Conservation (phyloP, 37 sponge, comb jelly and placozoan species). For the Agelas oroides region DNA sequence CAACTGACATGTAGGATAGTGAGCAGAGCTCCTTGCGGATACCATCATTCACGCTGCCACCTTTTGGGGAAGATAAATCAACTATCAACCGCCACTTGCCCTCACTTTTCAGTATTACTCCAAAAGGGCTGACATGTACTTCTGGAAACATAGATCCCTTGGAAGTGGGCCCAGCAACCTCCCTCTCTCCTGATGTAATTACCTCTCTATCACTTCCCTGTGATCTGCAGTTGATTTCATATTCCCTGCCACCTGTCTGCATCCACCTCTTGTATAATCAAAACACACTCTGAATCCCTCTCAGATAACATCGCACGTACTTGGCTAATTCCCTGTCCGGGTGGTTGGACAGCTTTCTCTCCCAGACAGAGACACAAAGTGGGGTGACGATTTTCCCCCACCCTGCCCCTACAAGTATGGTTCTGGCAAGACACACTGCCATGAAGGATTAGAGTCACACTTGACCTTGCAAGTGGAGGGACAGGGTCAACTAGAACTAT, state of each 20-base stretch:
- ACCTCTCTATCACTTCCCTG: constrained; percentile 11
- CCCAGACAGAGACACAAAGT: not conserved
- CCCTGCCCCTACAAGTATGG: too few species aligned
- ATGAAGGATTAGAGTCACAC: not conserved
- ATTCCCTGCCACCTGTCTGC: not conserved
- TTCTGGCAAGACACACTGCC: too few species aligned
- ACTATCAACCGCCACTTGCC: constrained; percentile 16
- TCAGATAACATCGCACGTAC: not conserved
- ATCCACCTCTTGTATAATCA: not conserved
- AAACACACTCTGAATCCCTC: constrained; percentile 18
- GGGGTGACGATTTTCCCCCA: constrained; percentile 1
- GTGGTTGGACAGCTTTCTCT: not conserved
- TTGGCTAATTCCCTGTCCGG: too few species aligned
- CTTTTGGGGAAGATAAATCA: not conserved
- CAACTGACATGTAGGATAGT: not conserved
- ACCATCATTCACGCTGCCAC: constrained; percentile 19
- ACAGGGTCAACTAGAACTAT: too few species aligned
- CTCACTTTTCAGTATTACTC: constrained; percentile 8
- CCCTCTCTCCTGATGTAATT: not conserved
- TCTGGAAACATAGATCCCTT: not conserved
- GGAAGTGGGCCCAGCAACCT: constrained; percentile 12
- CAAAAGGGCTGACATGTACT: constrained; percentile 12
- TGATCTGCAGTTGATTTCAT: constrained; percentile 4
- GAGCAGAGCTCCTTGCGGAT: constrained; percentile 16
- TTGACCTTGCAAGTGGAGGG: too few species aligned